Evolutionary conservation across 2,113 vertebrate species (phyloP), one percentile per base, ranked within the genome.

Genomic region (Peromyscus leucopus): DNA sequence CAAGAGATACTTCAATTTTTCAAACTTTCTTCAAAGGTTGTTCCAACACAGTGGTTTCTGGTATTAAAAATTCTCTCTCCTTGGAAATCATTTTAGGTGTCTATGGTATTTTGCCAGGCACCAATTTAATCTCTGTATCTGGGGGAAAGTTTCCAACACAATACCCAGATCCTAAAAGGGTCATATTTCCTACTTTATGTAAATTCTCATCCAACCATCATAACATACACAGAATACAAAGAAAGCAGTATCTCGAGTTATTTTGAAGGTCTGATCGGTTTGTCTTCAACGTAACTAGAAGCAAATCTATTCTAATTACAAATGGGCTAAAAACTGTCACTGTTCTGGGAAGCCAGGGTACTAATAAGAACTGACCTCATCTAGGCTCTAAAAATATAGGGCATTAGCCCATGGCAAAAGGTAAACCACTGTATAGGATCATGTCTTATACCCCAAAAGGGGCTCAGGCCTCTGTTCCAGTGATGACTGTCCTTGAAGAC

Each of bases 101-200:
- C 24, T 21, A 24, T 8, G 13, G 48, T 67, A 85, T 75, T 93
- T 33, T 61, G 11, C 36, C 79, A 46, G 13, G 13, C 7, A 46
- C 4, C 42, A 36, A 59, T 78, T 84, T 83, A 24, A 79, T 46
- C 46, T 75, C 33, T 11, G 31, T 26, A 15, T 82, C 42, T 65
- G 46, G 24, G 22, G 63, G 28, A 78, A 6, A 26, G 15, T 26
- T 57, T 55, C 1, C 59, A 79, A 51, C 33, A 51, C 1, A 1
- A 3, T 15, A 2, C 55, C 48, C n/a, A 3, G 46, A 55, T 33
- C 46, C 61, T 22, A 42, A 0, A 0, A 16, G 0, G 22, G 4
- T 46, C 42, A 21, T 33, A 22, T 28, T 87, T 74, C n/a, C 36
- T 69, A 63, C 21, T 42, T 63, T 13, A 39, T 46, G 4, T 9